Conservation (phyloP, 2,888 invertebrate genomes). For the Drosophila nigritarsus region DNA sequence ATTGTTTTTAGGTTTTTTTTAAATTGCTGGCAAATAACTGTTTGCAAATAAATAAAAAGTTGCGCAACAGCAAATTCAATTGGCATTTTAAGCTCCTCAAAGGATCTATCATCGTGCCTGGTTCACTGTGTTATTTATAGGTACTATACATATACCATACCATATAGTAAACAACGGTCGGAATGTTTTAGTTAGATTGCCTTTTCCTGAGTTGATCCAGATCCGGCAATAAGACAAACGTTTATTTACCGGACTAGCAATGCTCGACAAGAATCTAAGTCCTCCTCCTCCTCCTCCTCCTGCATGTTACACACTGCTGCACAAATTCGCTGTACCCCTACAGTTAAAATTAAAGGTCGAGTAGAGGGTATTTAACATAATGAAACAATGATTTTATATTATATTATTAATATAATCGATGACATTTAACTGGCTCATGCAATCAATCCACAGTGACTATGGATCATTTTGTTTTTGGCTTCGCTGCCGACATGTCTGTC, state of each 20-base stretch:
- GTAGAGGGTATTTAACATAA: background rate
- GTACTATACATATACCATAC: no score
- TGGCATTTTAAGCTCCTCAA: background rate
- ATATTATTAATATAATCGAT: background rate
- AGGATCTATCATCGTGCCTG: background rate
- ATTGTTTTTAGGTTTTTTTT: no score
- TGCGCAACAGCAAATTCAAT: no score
- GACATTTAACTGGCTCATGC: background rate
- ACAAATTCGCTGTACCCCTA: background rate
- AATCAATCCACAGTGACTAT: background rate
- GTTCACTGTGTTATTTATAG: background rate
- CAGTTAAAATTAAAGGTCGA: background rate
- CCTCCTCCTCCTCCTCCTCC: background rate
- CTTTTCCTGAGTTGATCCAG: background rate
- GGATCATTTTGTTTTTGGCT: background rate
- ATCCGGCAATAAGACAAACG: background rate
- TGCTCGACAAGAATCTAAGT: background rate
- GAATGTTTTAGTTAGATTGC: no score
- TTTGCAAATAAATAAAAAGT: no score
- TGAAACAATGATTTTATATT: background rate
- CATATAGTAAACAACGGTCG: no score
- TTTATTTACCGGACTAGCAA: background rate
- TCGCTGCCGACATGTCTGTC: conserved; percentile 16
- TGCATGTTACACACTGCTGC: background rate
- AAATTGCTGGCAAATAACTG: no score